These are phyloP conservation scores for Aspidapion aeneum DNA, from an alignment of 2,888 invertebrate genomes.

Conservation along the genomic window DNA sequence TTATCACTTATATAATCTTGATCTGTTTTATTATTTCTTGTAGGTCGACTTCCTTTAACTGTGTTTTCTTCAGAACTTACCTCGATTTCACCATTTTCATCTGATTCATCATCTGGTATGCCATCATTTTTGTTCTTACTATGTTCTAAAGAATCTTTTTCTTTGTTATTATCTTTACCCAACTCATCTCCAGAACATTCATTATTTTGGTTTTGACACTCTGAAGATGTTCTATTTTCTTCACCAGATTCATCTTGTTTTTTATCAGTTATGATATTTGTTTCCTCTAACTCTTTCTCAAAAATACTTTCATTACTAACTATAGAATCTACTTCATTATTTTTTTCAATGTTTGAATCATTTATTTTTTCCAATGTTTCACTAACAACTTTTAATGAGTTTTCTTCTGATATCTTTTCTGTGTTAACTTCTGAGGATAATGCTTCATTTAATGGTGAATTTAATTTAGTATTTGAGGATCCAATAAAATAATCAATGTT, in stretches of 20 bases:
- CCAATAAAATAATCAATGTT: not conserved
- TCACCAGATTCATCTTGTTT: not conserved
- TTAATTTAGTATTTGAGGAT: not conserved
- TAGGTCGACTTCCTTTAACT: too few relatives aligned
- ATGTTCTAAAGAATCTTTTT: not conserved
- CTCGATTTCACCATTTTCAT: conserved; percentile 5
- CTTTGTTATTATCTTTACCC: conserved; percentile 6
- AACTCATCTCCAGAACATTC: not conserved
- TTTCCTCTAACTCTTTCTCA: conserved; percentile 8
- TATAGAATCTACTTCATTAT: conserved; percentile 3
- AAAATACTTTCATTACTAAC: conserved; percentile 2
- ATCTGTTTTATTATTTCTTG: too few relatives aligned
- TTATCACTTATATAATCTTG: too few relatives aligned
- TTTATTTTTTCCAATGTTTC: conserved; percentile 3
- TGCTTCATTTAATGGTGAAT: too few relatives aligned
- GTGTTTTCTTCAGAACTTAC: conserved; percentile 5
- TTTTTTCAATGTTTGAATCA: conserved; percentile 5
- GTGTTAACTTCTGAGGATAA: too few relatives aligned
- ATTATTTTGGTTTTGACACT: not conserved
- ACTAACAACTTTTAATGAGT: not conserved
- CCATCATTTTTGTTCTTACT: conserved; percentile 2
- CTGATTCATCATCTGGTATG: not conserved
- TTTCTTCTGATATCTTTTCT: too few relatives aligned
- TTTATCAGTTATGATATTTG: too few relatives aligned
- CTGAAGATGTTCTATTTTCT: not conserved